These are phyloP conservation scores for Syngnathus acus DNA, from an alignment of 2,797 vertebrate genomes.

Conservation along the genomic window DNA sequence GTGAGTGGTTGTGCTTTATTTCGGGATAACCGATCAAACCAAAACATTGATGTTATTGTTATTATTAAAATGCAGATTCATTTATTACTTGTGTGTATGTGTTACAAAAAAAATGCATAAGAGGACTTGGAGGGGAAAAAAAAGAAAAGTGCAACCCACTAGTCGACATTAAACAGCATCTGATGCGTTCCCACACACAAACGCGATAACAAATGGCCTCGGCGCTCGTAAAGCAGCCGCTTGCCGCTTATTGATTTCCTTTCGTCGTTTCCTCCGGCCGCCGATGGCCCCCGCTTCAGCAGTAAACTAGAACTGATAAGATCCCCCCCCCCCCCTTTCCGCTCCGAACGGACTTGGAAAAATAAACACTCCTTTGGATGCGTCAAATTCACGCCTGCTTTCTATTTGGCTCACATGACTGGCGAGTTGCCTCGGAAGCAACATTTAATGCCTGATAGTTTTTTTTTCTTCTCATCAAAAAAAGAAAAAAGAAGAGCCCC, in stretches of 20 bases:
- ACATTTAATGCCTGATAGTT: not conserved
- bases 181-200: constrained; percentile 10
- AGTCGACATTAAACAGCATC: constrained; percentile 9
- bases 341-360: not conserved
- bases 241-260: constrained; percentile 53
- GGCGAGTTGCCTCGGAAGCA: not conserved
- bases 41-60: no score
- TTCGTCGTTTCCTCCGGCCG: constrained; percentile 26
- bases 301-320: constrained; percentile 33
- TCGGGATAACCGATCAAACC: no score
- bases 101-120: no score
- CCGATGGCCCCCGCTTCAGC: constrained; percentile 6
- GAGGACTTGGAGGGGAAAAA: no score
- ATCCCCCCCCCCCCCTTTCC: not conserved
- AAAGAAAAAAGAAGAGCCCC: not conserved
- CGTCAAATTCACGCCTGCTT: not conserved
- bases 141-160: not conserved
- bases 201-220: constrained; percentile 18
- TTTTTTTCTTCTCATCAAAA: no score
- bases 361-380: not conserved
- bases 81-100: no score
- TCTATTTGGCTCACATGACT: not conserved
- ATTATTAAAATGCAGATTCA: no score
- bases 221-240: constrained; percentile 31
- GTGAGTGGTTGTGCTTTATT: not conserved